These are phyloP conservation scores for Plutella xylostella DNA, from an alignment of 2,888 invertebrate species.

Conservation along the genomic window DNA sequence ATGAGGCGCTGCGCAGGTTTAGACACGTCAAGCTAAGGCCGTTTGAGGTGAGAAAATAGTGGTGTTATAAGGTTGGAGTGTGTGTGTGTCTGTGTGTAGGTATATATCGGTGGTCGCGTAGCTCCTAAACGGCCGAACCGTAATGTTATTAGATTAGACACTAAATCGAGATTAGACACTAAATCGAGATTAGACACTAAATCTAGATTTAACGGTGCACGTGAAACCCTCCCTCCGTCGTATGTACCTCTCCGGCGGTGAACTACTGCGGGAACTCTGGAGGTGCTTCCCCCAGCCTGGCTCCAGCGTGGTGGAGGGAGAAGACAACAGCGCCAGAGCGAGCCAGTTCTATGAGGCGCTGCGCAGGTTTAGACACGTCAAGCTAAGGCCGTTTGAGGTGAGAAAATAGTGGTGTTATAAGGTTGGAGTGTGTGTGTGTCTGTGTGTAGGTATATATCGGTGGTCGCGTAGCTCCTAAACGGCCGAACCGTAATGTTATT, in stretches of 20 bases:
- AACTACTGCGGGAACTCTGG: constrained; percentile 96
- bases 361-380: constrained; percentile 87
- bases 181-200: too few species aligned
- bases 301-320: constrained; percentile 77
- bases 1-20: constrained; percentile 89
- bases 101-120: too few species aligned
- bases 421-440: too few species aligned
- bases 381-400: constrained; percentile 82
- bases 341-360: constrained; percentile 91
- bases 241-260: constrained; percentile 87
- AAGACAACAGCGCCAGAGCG: constrained; percentile 84
- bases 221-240: too few species aligned
- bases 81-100: not conserved
- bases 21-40: constrained; percentile 87
- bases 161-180: too few species aligned
- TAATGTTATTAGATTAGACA: too few species aligned
- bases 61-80: constrained; percentile 32
- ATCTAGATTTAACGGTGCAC: too few species aligned
- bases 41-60: constrained; percentile 78
- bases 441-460: too few species aligned
- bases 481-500: too few species aligned
- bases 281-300: constrained; percentile 90
- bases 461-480: too few species aligned
- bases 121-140: too few species aligned
- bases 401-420: too few species aligned